Conservation (phyloP, 2,113 vertebrate genomes). For the Bos javanicus region DNA sequence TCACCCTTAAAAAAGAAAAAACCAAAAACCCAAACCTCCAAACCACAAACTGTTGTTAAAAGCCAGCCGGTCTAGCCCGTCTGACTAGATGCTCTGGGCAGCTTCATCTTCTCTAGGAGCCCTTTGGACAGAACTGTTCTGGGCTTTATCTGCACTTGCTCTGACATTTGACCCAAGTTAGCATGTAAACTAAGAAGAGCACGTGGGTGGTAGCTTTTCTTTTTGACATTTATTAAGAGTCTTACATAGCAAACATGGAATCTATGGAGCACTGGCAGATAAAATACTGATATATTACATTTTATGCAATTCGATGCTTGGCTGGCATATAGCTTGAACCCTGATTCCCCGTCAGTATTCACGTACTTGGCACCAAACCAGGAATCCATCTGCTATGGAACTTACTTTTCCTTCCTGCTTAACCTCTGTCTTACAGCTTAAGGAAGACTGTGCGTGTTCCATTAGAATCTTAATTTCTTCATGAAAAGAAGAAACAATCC, state of each 20-base stretch:
- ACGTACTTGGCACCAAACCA: neutral
- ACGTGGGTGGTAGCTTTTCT: neutral
- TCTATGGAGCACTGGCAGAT: neutral
- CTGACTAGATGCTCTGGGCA: neutral
- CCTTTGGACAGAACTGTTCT: neutral
- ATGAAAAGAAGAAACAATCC: conserved; percentile 19
- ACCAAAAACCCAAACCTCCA: neutral
- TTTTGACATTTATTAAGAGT: neutral
- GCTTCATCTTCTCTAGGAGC: neutral
- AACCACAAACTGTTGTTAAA: neutral
- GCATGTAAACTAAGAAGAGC: neutral
- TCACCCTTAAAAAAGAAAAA: neutral
- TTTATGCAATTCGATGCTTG: conserved; percentile 16
- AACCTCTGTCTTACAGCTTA: neutral
- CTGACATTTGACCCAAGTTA: neutral
- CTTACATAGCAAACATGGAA: neutral
- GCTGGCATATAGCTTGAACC: neutral
- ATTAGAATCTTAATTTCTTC: conserved; percentile 1
- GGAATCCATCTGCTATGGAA: neutral
- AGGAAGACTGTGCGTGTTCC: neutral
- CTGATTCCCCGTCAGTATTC: conserved; percentile 4
- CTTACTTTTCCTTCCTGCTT: conserved; percentile 13
- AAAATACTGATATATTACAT: neutral
- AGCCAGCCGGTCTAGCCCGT: neutral
- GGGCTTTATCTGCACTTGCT: neutral